Evolutionary conservation across 2,888 invertebrate genomes (phyloP).

Genomic region (Helicoverpa assulta): DNA sequence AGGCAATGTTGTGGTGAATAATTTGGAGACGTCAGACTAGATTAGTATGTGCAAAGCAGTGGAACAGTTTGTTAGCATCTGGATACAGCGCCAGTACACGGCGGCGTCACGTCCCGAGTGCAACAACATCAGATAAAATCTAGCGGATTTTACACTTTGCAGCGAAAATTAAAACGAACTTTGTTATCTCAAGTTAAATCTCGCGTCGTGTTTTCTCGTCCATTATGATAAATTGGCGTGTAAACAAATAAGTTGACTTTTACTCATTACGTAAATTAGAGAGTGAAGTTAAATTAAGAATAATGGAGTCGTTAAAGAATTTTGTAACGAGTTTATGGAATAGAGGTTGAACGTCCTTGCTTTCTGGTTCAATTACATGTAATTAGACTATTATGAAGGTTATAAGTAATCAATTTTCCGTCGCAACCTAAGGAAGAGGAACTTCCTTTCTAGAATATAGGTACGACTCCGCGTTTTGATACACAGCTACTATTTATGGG

Average conservation of each 20-base stretch:
- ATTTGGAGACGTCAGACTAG: slow-evolving; percentile 36
- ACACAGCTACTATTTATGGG: slow-evolving; percentile 25
- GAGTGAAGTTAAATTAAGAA: slow-evolving; percentile 42
- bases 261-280: slow-evolving; percentile 49
- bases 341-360: slow-evolving; percentile 1
- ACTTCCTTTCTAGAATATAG: slow-evolving; percentile 11
- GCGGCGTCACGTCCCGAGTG: slow-evolving; percentile 42
- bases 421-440: not conserved
- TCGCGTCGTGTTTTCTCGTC: slow-evolving; percentile 49
- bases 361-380: slow-evolving; percentile 1
- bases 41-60: slow-evolving; percentile 40
- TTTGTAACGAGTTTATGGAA: slow-evolving; percentile 14
- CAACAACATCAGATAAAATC: slow-evolving; percentile 49
- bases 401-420: not conserved
- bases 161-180: slow-evolving; percentile 60
- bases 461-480: not conserved
- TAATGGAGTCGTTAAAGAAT: slow-evolving; percentile 28
- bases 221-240: slow-evolving; percentile 53
- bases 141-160: slow-evolving; percentile 51
- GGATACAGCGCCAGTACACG: slow-evolving; percentile 11
- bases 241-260: slow-evolving; percentile 57
- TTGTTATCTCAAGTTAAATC: slow-evolving; percentile 57
- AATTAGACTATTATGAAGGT: not conserved
- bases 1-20: slow-evolving; percentile 27
- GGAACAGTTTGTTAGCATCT: slow-evolving; percentile 46